phyloP scores from a whole-genome alignment of 1,140 invertebrate species.

The Sitophilus oryzae region DNA sequence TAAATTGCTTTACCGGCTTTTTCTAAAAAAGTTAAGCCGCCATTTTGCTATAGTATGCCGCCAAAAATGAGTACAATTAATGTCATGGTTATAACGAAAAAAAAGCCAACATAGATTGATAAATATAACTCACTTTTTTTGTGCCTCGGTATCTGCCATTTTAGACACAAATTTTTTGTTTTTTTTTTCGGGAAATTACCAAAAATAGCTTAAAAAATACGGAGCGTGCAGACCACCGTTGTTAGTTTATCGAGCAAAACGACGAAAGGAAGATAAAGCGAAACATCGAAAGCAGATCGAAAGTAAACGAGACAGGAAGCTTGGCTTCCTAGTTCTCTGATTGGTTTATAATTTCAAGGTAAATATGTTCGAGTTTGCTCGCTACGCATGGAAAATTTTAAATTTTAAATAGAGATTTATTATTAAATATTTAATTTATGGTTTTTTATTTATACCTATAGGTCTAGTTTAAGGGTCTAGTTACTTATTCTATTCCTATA shows the following conservation, averaged over 20 bases:
- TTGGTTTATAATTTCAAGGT: slow-evolving; percentile 31
- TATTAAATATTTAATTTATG: slow-evolving; percentile 1
- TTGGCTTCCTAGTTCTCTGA: slow-evolving; percentile 10
- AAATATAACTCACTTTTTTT: slow-evolving; percentile 35
- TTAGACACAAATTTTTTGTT: slow-evolving; percentile 18
- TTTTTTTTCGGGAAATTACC: slow-evolving; percentile 25
- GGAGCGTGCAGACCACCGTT: slow-evolving; percentile 30
- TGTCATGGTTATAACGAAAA: slow-evolving; percentile 4
- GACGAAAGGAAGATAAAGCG: slow-evolving; percentile 34
- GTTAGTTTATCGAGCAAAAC: slow-evolving; percentile 32
- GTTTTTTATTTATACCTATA: too few species aligned
- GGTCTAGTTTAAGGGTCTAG: too few species aligned
- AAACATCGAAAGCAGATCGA: slow-evolving; percentile 30
- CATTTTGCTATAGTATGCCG: slow-evolving; percentile 34
- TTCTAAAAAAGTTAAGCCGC: slow-evolving; percentile 20
- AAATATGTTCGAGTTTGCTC: slow-evolving; percentile 20
- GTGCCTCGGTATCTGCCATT: slow-evolving; percentile 38
- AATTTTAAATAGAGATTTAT: background rate
- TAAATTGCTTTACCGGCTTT: slow-evolving; percentile 28
- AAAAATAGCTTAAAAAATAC: slow-evolving; percentile 31
- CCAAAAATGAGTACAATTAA: slow-evolving; percentile 32
- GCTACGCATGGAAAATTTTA: slow-evolving; percentile 28
- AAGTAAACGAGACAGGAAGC: slow-evolving; percentile 27
- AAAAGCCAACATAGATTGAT: too few species aligned
- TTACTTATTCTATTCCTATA: too few species aligned